Percentiles rank a stretch among this genome's conserved stretches.
Evolutionary conservation across 2,888 invertebrate species (phyloP).

Genomic region (Pterobdella sp.): DNA sequence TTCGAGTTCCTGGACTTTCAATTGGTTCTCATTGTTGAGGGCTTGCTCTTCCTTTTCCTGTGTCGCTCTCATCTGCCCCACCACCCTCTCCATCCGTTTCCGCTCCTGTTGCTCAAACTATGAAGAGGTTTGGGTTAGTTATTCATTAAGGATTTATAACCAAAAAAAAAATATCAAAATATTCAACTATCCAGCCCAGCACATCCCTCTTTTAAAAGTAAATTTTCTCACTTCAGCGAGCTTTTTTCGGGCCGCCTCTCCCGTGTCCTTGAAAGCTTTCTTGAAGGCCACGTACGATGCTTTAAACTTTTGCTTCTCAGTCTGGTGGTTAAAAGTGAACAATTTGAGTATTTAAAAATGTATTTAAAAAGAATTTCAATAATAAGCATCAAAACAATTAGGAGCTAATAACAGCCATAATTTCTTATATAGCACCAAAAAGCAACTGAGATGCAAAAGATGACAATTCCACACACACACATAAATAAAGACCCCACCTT

Average conservation of each 20-base stretch:
- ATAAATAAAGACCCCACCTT: not conserved
- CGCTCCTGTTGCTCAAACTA: slow-evolving; percentile 29
- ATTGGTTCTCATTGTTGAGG: slow-evolving; percentile 26
- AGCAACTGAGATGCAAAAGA: no score
- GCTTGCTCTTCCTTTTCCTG: slow-evolving; percentile 13
- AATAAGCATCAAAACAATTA: no score
- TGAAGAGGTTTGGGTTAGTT: not conserved
- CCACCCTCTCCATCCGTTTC: slow-evolving; percentile 1
- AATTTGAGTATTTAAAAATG: no score
- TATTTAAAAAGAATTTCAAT: no score
- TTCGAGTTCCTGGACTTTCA: slow-evolving; percentile 30
- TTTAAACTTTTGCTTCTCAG: slow-evolving; percentile 19
- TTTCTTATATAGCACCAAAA: no score
- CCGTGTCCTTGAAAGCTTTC: slow-evolving; percentile 5
- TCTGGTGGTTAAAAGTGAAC: not conserved
- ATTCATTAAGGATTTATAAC: not conserved
- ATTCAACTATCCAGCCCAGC: no score
- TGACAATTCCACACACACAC: no score
- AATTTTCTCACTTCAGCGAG: slow-evolving; percentile 1
- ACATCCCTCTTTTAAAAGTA: no score
- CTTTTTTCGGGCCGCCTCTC: slow-evolving; percentile 13
- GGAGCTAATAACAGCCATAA: no score
- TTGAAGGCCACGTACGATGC: slow-evolving; percentile 9
- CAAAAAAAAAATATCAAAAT: not conserved
- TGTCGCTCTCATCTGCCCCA: slow-evolving; percentile 7